Conservation (phyloP, 92 coral and sea anemone genomes). For the Micromussa lordhowensis region DNA sequence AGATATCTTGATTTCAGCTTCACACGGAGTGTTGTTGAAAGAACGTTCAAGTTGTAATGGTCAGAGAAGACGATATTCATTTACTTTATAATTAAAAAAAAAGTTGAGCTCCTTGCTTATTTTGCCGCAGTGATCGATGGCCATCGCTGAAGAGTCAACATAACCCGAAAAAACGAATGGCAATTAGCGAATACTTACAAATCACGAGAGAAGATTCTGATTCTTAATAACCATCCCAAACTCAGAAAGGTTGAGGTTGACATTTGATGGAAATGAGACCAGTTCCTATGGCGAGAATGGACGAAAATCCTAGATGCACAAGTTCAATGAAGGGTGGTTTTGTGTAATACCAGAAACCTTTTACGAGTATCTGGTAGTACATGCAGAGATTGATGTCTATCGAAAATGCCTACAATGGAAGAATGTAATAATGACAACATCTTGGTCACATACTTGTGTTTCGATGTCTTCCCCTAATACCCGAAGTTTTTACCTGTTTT, state of each 20-base stretch:
- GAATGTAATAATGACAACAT: not conserved
- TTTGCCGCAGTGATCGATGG: not conserved
- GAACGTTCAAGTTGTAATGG: not conserved
- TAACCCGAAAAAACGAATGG: not conserved
- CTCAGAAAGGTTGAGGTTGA: not conserved
- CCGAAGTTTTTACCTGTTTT: too few species aligned
- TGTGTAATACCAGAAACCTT: not conserved
- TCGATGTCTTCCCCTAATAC: not conserved
- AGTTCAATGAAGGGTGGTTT: not conserved
- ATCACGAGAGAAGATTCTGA: not conserved
- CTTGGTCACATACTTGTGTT: not conserved
- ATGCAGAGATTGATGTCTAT: not conserved
- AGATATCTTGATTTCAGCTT: not conserved
- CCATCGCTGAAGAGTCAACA: not conserved
- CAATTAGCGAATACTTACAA: not conserved
- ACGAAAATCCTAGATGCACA: not conserved
- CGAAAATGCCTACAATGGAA: not conserved
- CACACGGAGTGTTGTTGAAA: not conserved
- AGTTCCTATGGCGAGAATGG: not conserved
- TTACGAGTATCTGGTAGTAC: too few species aligned
- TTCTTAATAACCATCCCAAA: not conserved
- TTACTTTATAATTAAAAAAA: not conserved
- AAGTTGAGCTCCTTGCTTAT: not conserved
- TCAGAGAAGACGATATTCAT: not conserved
- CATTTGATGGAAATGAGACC: not conserved